Evolutionary conservation across 2,888 invertebrate genomes (phyloP).

Genomic region (Megastigmus dorsalis): DNA sequence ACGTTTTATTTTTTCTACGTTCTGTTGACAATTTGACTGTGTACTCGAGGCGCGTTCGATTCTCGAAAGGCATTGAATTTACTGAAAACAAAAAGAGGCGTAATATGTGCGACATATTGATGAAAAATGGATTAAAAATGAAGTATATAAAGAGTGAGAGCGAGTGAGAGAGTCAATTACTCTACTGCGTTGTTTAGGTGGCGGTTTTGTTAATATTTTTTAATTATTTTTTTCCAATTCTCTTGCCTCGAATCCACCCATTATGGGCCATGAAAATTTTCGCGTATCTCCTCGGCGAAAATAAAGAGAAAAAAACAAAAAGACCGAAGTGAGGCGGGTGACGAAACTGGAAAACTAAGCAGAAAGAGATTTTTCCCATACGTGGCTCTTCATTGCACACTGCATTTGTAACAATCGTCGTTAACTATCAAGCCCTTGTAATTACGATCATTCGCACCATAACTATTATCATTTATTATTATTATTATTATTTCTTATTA

Average conservation of each 20-base stretch:
- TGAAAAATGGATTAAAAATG: conserved; percentile 19
- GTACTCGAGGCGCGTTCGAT: conserved; percentile 53
- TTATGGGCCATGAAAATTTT: conserved; percentile 48
- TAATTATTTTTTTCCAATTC: conserved; percentile 50
- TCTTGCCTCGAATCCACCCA: conserved; percentile 44
- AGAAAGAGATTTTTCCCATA: conserved; percentile 19
- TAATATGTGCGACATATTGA: conserved; percentile 39
- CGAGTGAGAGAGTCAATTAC: conserved; percentile 43
- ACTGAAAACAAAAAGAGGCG: conserved; percentile 29
- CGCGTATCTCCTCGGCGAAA: conserved; percentile 51
- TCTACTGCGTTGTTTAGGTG: conserved; percentile 37
- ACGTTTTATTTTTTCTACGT: conserved; percentile 49
- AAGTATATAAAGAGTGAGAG: conserved; percentile 24
- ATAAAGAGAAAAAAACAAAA: conserved; percentile 45
- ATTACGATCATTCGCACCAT: conserved; percentile 43
- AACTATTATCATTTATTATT: conserved; percentile 43
- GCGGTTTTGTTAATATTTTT: conserved; percentile 51
- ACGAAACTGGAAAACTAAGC: conserved; percentile 12
- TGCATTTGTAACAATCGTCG: conserved; percentile 42
- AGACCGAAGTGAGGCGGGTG: conserved; percentile 40
- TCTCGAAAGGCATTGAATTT: conserved; percentile 43
- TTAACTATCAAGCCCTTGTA: conserved; percentile 45
- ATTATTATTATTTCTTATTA: too few species aligned
- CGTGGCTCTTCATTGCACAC: conserved; percentile 45
- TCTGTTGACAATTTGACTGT: conserved; percentile 54